Conservation (phyloP, 2,797 vertebrate genomes). For the Clarias laeviceps region DNA sequence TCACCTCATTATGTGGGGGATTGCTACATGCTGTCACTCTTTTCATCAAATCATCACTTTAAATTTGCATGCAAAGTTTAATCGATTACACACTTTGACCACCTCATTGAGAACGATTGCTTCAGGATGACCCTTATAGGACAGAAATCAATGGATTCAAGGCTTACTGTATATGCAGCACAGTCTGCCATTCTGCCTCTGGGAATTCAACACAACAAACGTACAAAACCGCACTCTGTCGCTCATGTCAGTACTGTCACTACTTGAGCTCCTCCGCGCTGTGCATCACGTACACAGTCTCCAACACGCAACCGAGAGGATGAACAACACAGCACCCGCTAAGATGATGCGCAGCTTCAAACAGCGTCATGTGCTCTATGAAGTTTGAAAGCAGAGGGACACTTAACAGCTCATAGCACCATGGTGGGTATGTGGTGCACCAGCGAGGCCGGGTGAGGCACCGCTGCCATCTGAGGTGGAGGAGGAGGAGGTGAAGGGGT, state of each 20-base stretch:
- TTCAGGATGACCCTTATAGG: slow-evolving; percentile 21
- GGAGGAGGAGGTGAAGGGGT: slow-evolving; percentile 70
- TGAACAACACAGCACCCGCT: background rate
- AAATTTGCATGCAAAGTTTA: slow-evolving; percentile 51
- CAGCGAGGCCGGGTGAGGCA: slow-evolving; percentile 82
- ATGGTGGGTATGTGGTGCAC: slow-evolving; percentile 92
- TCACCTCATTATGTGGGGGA: slow-evolving; percentile 5
- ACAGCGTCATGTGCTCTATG: background rate
- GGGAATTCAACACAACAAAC: slow-evolving; percentile 35
- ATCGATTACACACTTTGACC: slow-evolving; percentile 27
- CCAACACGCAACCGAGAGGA: slow-evolving; percentile 1
- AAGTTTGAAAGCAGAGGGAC: background rate
- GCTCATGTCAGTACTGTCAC: slow-evolving; percentile 8
- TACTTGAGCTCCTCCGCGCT: background rate
- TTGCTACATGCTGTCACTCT: slow-evolving; percentile 4
- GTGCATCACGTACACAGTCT: background rate
- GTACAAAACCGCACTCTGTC: slow-evolving; percentile 25
- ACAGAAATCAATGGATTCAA: background rate
- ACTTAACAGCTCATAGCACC: slow-evolving; percentile 76
- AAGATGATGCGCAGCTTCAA: background rate
- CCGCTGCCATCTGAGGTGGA: slow-evolving; percentile 79
- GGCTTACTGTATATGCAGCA: background rate
- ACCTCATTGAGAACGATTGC: slow-evolving; percentile 11
- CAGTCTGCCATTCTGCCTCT: background rate
- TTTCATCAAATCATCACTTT: slow-evolving; percentile 3